Base-by-base conservation (phyloP, 2,888 invertebrate genomes). In the Scaptomyza parva region DNA sequence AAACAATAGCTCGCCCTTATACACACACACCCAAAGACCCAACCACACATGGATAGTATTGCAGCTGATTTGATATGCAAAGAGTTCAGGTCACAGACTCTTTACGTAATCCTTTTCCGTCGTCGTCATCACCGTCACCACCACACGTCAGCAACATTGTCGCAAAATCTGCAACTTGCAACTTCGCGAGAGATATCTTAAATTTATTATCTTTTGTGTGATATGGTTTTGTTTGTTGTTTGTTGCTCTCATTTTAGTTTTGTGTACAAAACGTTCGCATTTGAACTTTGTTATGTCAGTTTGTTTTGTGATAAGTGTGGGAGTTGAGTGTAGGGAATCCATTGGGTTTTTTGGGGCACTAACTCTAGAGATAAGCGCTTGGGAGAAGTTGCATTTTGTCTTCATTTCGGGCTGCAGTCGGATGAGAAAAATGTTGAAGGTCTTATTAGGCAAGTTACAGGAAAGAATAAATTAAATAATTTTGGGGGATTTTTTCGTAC, bases 221-320 rank as follows among this genome's bases (percentile, higher is more conserved):
- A 37, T 17, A 17, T 80, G 20, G 40, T 44, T 4, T n/a, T n/a
- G n/a, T n/a, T n/a, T n/a, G 26, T 69, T 35, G n/a, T 30, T 17
- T 30, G 26, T 39, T 11, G 65, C 65, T 65, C 60, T 54, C 41
- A 61, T 60, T 52, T 61, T 45, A 4, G 26, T 24, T 30, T n/a
- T 17, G 18, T 45, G 8, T 30, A 67, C 85, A 73, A 87, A 87
- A 71, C 66, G 74, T 58, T 77, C 75, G 50, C 74, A 73, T 82
- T 81, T 83, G 79, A 87, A 87, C 86, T 82, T 79, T 87, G 87
- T 85, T 84, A 85, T 85, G 85, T 83, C 85, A 87, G 64, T 80
- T 76, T 80, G 78, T 71, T 86, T 86, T 58, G 70, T 63, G 71
- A 85, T 81, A 81, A 79, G 70, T 76, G 80, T 73, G 83, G 64